phyloP scores from a whole-genome alignment of 1,140 invertebrate genomes.

The Agrilus planipennis region DNA sequence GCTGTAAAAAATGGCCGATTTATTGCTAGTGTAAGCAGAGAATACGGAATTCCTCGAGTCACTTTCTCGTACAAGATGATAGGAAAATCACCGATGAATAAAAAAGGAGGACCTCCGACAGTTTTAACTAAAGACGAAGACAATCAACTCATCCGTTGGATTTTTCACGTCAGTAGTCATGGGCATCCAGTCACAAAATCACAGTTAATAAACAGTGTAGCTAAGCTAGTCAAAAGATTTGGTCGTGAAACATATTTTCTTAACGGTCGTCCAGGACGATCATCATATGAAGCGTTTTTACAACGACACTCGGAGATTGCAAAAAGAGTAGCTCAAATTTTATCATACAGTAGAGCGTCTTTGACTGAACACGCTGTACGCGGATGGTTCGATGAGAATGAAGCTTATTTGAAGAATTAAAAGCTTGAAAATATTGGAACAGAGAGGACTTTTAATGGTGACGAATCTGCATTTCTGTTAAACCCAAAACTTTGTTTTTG shows the following conservation, averaged over 20 bases:
- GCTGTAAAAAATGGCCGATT: no score
- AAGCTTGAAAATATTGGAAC: no score
- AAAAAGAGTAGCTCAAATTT: slow-evolving; percentile 1
- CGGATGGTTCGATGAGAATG: slow-evolving; percentile 24
- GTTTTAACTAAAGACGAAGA: slow-evolving; percentile 3
- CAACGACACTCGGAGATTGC: neutral
- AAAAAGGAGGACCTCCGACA: slow-evolving; percentile 2
- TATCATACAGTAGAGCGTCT: slow-evolving; percentile 12
- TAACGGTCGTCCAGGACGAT: slow-evolving; percentile 8
- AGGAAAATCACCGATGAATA: no score
- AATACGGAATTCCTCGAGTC: no score
- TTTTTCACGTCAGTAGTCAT: slow-evolving; percentile 11
- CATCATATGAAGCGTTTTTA: neutral
- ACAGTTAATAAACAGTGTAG: slow-evolving; percentile 10
- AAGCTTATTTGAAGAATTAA: no score
- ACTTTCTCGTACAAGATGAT: no score
- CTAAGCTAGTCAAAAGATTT: slow-evolving; percentile 2
- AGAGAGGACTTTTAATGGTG: no score
- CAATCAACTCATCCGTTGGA: no score
- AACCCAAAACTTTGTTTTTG: no score
- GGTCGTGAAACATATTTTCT: slow-evolving; percentile 13
- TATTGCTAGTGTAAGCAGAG: no score
- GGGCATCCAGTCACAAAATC: slow-evolving; percentile 10
- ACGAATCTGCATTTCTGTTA: no score
- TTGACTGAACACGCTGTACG: slow-evolving; percentile 23